phyloP scores from a whole-genome alignment of 2,113 vertebrate genomes.

The Bagarius yarrelli region DNA sequence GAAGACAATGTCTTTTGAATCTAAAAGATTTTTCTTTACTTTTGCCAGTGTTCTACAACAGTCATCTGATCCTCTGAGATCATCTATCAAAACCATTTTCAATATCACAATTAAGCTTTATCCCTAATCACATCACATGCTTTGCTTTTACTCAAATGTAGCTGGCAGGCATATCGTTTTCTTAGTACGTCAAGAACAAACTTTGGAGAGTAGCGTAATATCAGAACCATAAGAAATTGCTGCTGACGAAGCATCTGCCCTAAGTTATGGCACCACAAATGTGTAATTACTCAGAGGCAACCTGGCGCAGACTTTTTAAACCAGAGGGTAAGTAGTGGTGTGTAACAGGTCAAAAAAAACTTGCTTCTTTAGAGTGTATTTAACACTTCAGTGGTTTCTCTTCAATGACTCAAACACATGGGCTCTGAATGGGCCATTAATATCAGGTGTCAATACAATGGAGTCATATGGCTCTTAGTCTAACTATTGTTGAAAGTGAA shows the following conservation, averaged over 20 bases:
- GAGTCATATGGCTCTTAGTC: not conserved
- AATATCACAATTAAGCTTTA: slow-evolving; percentile 62
- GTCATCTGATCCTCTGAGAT: slow-evolving; percentile 63
- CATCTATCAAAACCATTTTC: slow-evolving; percentile 61
- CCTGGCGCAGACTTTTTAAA: slow-evolving; percentile 53
- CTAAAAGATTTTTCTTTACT: slow-evolving; percentile 22
- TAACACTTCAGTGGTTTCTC: slow-evolving; percentile 47
- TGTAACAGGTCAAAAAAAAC: slow-evolving; percentile 51
- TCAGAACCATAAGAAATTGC: slow-evolving; percentile 56
- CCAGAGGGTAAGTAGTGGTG: slow-evolving; percentile 48
- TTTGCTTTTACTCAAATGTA: slow-evolving; percentile 53
- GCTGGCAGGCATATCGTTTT: slow-evolving; percentile 47
- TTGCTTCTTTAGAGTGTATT: slow-evolving; percentile 46
- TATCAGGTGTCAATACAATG: slow-evolving; percentile 1
- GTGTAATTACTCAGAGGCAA: slow-evolving; percentile 39
- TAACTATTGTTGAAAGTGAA: not conserved
- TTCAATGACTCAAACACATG: slow-evolving; percentile 27
- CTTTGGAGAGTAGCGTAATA: slow-evolving; percentile 44
- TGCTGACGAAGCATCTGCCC: slow-evolving; percentile 70
- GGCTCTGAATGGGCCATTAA: not conserved
- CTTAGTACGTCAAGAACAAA: slow-evolving; percentile 57
- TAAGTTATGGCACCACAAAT: slow-evolving; percentile 50
- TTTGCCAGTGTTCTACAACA: slow-evolving; percentile 55
- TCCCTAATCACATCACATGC: slow-evolving; percentile 57
- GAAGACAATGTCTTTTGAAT: slow-evolving; percentile 57